A percentile compares a stretch with the other conserved stretches of the same genome.
phyloP scores from a whole-genome alignment of 2,888 invertebrate genomes.

The Neelides folsomi region DNA sequence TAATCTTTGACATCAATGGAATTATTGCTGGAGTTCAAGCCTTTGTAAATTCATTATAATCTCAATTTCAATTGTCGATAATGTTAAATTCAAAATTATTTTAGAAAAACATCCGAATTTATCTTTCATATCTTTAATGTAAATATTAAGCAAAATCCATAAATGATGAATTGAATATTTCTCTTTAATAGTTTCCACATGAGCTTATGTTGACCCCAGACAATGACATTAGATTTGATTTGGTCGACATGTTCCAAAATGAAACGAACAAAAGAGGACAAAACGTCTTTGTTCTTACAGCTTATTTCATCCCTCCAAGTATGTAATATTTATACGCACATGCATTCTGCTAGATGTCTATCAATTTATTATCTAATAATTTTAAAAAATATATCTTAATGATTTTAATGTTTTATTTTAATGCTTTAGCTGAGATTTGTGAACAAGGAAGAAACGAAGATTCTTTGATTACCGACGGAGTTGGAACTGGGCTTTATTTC shows the following conservation, averaged over 20 bases:
- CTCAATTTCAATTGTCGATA: neutral
- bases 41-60: conserved; percentile 10
- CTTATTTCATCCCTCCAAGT: conserved; percentile 26
- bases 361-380: no score
- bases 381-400: no score
- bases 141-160: conserved; percentile 5
- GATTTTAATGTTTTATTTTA: no score
- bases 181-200: no score
- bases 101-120: neutral
- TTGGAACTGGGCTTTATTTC: conserved; percentile 23
- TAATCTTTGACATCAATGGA: conserved; percentile 21
- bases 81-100: neutral
- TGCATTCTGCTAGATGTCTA: no score
- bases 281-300: conserved; percentile 16
- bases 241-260: conserved; percentile 17
- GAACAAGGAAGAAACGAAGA: conserved; percentile 10
- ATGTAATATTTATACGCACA: no score
- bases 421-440: conserved; percentile 26
- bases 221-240: conserved; percentile 11
- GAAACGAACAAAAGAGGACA: conserved; percentile 12
- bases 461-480: conserved; percentile 12
- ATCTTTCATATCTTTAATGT: neutral
- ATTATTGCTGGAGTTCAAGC: conserved; percentile 26
- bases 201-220: neutral
- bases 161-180: conserved; percentile 13